A percentile compares a stretch with the other conserved stretches of the same genome.
phyloP scores from a whole-genome alignment of 1,140 invertebrate genomes.

The Apis mellifera region DNA sequence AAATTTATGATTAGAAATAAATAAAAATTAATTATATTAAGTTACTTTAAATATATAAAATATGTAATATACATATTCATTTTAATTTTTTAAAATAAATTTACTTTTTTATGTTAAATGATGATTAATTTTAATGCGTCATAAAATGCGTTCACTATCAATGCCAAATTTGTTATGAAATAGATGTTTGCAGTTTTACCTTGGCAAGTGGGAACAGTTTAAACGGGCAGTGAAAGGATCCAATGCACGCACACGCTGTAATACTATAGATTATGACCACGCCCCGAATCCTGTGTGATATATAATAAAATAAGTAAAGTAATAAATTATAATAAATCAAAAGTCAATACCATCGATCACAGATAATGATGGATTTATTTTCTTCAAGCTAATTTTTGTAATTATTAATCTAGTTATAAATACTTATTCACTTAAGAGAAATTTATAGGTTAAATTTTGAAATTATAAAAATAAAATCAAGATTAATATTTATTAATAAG shows the following conservation, averaged over 20 bases:
- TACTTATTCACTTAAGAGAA: no score
- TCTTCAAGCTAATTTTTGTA: no score
- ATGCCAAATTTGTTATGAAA: neutral
- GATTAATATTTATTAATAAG: no score
- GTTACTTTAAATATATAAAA: neutral
- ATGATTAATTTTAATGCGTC: neutral
- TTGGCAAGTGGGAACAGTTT: slow-evolving; percentile 20
- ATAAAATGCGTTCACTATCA: neutral
- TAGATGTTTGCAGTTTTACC: slow-evolving; percentile 21
- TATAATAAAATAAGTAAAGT: slow-evolving; percentile 54
- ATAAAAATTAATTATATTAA: neutral
- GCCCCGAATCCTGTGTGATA: slow-evolving; percentile 35
- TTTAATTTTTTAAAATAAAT: neutral
- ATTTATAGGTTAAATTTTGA: no score
- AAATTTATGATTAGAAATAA: no score
- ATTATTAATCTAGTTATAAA: no score
- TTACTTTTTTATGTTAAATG: neutral
- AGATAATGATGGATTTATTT: no score
- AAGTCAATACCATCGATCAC: no score
- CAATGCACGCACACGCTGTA: neutral
- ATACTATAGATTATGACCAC: slow-evolving; percentile 54
- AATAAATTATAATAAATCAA: no score
- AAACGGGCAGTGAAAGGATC: slow-evolving; percentile 41
- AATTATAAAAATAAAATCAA: no score
- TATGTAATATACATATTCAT: neutral